Evolutionary conservation across 2,113 vertebrate genomes (phyloP).

Genomic region (Tinamus guttatus): DNA sequence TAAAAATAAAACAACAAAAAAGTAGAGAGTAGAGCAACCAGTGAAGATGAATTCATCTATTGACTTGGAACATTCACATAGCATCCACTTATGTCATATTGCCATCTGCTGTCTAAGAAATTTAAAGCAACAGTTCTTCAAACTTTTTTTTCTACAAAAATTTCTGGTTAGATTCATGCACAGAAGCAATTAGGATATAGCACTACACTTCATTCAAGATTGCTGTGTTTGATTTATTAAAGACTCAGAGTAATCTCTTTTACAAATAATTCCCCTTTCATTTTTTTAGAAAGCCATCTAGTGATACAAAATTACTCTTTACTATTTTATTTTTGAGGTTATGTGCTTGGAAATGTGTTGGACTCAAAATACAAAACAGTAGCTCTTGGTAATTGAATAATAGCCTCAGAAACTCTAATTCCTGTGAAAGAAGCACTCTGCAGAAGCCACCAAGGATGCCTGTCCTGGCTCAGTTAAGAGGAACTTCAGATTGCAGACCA

Average conservation of each 20-base stretch:
- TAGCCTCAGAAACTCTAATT: neutral
- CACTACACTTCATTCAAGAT: neutral
- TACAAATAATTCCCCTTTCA: neutral
- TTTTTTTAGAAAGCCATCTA: neutral
- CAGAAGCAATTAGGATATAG: neutral
- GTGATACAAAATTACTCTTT: neutral
- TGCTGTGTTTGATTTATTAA: rapidly evolving
- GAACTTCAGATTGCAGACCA: neutral
- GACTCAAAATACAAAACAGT: neutral
- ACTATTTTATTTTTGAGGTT: neutral
- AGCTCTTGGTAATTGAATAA: neutral
- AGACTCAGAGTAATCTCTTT: neutral
- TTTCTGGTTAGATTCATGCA: neutral
- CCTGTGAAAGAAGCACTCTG: neutral
- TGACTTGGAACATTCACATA: neutral
- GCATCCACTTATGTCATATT: neutral
- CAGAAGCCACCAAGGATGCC: neutral
- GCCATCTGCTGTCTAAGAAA: constrained; percentile 30
- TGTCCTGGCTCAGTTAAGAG: neutral
- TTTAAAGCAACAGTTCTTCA: rapidly evolving
- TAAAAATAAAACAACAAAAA: too few species aligned
- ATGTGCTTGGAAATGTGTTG: neutral
- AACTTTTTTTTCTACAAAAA: neutral
- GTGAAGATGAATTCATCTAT: neutral
- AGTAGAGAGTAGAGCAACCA: neutral